A percentile compares a stretch with the other conserved stretches of the same genome.
phyloP scores from a whole-genome alignment of 2,797 vertebrate genomes.

The Falco columbarius region DNA sequence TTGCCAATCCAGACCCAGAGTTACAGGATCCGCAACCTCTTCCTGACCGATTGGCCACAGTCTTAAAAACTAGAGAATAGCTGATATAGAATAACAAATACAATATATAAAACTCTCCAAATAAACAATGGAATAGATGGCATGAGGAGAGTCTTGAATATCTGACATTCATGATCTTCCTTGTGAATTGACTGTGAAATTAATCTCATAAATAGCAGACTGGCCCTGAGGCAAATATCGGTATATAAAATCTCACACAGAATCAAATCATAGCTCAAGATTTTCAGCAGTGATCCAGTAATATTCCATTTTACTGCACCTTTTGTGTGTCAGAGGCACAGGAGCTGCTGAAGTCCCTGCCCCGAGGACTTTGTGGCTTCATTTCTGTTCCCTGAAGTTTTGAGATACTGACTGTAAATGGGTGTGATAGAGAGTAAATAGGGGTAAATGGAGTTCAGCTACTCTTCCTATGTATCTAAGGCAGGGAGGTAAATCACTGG shows the following conservation, averaged over 20 bases:
- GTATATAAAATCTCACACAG: not conserved
- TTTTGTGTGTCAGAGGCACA: not conserved
- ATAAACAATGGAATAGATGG: not conserved
- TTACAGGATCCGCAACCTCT: not conserved
- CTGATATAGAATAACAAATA: not conserved
- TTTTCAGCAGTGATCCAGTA: not conserved
- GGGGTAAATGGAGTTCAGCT: constrained; percentile 18
- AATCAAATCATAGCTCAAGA: not conserved
- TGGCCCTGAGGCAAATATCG: not conserved
- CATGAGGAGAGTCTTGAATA: not conserved
- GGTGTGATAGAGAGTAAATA: not conserved
- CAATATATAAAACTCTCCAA: not conserved
- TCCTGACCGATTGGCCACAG: not conserved
- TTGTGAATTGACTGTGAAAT: not conserved
- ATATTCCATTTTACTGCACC: not conserved
- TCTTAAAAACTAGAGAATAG: not conserved
- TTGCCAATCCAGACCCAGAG: not conserved
- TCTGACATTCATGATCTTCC: not conserved
- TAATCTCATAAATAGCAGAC: not conserved
- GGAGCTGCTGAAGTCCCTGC: not conserved
- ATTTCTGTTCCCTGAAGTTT: not conserved
- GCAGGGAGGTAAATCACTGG: not conserved
- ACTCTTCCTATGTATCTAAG: not conserved
- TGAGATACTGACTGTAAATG: not conserved
- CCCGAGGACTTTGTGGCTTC: not conserved